Evolutionary conservation across 2,797 vertebrate genomes (phyloP).

Genomic region (Catharus ustulatus): DNA sequence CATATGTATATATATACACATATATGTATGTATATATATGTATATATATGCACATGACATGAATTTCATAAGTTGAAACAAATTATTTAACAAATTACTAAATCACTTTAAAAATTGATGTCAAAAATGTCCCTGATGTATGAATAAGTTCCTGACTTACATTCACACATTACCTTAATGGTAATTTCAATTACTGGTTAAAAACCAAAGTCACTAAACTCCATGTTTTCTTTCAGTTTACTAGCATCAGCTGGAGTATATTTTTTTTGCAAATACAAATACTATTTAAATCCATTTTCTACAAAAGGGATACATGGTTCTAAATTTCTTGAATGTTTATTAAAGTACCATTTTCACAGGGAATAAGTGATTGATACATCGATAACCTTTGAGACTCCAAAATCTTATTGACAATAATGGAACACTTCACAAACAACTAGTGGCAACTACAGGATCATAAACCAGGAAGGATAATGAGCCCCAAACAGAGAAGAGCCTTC

Average conservation of each 20-base stretch:
- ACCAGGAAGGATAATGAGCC: not conserved
- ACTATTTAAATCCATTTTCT: not conserved
- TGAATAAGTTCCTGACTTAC: not conserved
- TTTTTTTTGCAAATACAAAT: not conserved
- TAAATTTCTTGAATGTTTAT: not conserved
- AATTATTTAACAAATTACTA: not conserved
- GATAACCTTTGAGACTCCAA: not conserved
- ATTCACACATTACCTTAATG: not conserved
- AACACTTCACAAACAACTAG: not conserved
- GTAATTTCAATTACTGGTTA: not conserved
- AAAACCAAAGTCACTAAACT: not conserved
- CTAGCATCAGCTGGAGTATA: not conserved
- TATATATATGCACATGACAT: not conserved
- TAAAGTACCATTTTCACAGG: not conserved
- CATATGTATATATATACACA: fast-evolving
- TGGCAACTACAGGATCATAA: fast-evolving
- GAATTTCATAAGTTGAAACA: not conserved
- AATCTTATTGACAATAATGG: not conserved
- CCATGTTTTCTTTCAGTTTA: not conserved
- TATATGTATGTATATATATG: no score
- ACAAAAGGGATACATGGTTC: fast-evolving
- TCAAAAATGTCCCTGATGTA: not conserved
- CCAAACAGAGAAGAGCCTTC: not conserved
- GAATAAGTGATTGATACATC: not conserved
- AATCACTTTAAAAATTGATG: not conserved